Conservation (phyloP, 2,113 vertebrate species). For the Oncorhynchus gorbuscha region DNA sequence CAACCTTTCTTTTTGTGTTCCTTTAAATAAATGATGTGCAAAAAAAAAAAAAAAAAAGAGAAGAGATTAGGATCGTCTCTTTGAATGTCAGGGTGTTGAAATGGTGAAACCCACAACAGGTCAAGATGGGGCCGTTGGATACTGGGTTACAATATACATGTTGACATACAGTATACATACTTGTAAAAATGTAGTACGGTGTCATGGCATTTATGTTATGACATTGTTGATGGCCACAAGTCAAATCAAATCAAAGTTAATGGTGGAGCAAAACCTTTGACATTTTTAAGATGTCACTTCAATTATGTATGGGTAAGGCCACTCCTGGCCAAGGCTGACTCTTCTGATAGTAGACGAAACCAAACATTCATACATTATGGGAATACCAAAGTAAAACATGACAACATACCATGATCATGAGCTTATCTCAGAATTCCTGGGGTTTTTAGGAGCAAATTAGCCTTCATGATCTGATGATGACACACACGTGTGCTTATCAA, state of each 20-base stretch:
- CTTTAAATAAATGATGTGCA: slow-evolving; percentile 23
- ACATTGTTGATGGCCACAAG: too few relatives aligned
- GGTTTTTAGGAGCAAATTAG: slow-evolving; percentile 19
- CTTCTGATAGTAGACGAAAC: background rate
- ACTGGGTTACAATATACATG: background rate
- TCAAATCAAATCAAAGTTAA: too few relatives aligned
- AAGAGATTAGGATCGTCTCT: slow-evolving; percentile 21
- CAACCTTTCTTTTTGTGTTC: slow-evolving; percentile 30
- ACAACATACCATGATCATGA: slow-evolving; percentile 15
- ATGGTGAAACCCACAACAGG: slow-evolving; percentile 7
- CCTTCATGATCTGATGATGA: slow-evolving; percentile 55
- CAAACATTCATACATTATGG: too few relatives aligned
- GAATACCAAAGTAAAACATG: background rate
- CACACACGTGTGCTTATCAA: slow-evolving; percentile 51
- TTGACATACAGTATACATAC: background rate
- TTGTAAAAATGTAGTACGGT: background rate
- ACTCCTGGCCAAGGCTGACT: too few relatives aligned
- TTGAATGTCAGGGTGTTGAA: slow-evolving; percentile 11
- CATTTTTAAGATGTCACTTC: too few relatives aligned
- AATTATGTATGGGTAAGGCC: too few relatives aligned
- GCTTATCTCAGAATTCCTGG: slow-evolving; percentile 28
- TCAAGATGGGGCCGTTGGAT: slow-evolving; percentile 13
- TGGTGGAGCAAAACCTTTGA: too few relatives aligned
- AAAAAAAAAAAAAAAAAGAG: background rate
- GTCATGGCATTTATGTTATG: too few relatives aligned